These are phyloP conservation scores for Sisor rabdophorus DNA, from an alignment of 2,113 vertebrate species.

Conservation along the genomic window DNA sequence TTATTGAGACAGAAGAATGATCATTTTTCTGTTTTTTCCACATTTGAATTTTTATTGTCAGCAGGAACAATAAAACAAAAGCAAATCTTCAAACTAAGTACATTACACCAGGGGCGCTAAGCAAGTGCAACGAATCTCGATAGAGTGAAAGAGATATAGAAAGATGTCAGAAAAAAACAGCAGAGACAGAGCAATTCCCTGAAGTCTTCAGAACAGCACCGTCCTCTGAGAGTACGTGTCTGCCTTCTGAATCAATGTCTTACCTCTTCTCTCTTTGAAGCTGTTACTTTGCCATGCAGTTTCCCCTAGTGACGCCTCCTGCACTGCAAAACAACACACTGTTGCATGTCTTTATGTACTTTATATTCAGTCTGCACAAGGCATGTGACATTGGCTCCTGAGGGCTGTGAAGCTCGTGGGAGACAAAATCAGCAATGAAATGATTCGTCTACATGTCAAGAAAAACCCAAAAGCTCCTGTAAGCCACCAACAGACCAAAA, in stretches of 20 bases:
- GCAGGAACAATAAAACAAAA: slow-evolving; percentile 11
- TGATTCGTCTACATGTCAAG: slow-evolving; percentile 21
- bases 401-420: slow-evolving; percentile 8
- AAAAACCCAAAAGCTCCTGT: slow-evolving; percentile 2
- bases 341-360: slow-evolving; percentile 48
- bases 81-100: not conserved
- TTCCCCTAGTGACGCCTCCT: slow-evolving; percentile 25
- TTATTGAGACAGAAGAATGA: not conserved
- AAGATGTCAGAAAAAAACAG: slow-evolving; percentile 48
- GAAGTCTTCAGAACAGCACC: slow-evolving; percentile 35
- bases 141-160: slow-evolving; percentile 5
- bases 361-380: slow-evolving; percentile 30
- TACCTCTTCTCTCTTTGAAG: slow-evolving; percentile 52
- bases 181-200: slow-evolving; percentile 44
- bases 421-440: slow-evolving; percentile 3
- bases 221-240: slow-evolving; percentile 29
- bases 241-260: slow-evolving; percentile 45
- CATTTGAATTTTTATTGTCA: not conserved
- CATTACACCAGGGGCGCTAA: slow-evolving; percentile 33
- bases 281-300: slow-evolving; percentile 54
- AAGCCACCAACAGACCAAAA: slow-evolving; percentile 14
- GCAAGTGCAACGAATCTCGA: slow-evolving; percentile 50
- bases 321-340: slow-evolving; percentile 16
- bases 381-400: slow-evolving; percentile 21
- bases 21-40: not conserved